Evolutionary conservation across 2,797 vertebrate species (phyloP), one percentile per base, ranked within the genome.

Genomic region (Orientallactaga sibirica): DNA sequence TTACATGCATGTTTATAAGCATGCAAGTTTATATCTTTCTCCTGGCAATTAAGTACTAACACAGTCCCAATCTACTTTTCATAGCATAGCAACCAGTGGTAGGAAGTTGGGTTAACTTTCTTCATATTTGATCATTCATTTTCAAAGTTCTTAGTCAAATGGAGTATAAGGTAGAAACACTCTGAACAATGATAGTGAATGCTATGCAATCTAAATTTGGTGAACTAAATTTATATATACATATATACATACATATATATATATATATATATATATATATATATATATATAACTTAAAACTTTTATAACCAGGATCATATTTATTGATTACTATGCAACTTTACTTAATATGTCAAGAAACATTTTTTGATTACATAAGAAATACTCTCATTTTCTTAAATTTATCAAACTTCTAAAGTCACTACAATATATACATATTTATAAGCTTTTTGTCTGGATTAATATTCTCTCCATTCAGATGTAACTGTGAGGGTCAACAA

Each of bases 41-140:
- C 43, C 84, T 68, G 88, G 20, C 77, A 85, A 88, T 55, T 80
- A 62, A 83, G 73, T 52, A 74, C 19, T 88, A 73, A 33, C 25
- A 78, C 7, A 67, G 24, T 25, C 86, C 75, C 77, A 62, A 37
- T 20, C 3, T 37, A 41, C 79, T 62, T 92, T 96, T 93, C 58
- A 94, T 10, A 94, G 0, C 95, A 97, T 90, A 86, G 1, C 5
- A 37, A 62, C 91, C 87, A 88, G 43, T 15, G 79, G 33, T 25
- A 64, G 88, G 90, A 64, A 64, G n/a, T 27, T 27, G 88, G 24
- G 37, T 52, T 66, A 62, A 83, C 76, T 95, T 82, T 90, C 19
- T 85, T 77, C 7, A 18, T 41, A 16, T 75, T 73, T 90, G 76
- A 58, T 20, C 10, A 74, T 41, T 48, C 2, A 52, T 66, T 74